A percentile compares a stretch with the other conserved stretches of the same genome.
Conservation (phyloP, 2,888 invertebrate species). For the Cylindroiulus punctatus region DNA sequence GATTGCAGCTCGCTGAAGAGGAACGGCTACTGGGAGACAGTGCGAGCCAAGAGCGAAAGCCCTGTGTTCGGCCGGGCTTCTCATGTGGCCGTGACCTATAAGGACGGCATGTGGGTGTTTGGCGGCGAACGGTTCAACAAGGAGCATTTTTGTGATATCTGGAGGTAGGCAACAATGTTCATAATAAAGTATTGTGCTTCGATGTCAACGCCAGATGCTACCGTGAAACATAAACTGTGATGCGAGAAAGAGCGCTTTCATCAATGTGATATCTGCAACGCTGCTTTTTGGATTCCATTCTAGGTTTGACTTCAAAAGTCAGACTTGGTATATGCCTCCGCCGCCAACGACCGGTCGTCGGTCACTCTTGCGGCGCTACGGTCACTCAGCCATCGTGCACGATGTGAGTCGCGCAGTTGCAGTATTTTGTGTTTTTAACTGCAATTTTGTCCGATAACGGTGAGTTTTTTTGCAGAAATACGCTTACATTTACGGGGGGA, state of each 20-base stretch:
- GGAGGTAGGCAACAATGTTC: conserved; percentile 59
- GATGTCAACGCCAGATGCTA: too few species aligned
- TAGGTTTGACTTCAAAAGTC: conserved; percentile 52
- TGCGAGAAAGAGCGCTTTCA: too few species aligned
- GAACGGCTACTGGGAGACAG: conserved; percentile 56
- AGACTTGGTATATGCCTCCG: conserved; percentile 8
- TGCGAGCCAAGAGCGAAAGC: background rate
- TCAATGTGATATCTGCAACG: too few species aligned
- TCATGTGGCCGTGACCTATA: conserved; percentile 81
- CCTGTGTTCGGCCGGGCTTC: conserved; percentile 79
- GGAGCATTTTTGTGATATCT: conserved; percentile 58
- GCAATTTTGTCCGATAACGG: conserved; percentile 30
- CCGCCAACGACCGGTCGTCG: background rate
- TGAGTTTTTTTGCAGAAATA: conserved; percentile 73
- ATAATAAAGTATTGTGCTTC: too few species aligned
- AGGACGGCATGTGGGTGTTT: conserved; percentile 81
- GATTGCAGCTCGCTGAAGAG: conserved; percentile 73
- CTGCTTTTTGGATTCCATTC: background rate
- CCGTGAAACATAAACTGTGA: too few species aligned
- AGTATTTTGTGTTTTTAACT: background rate
- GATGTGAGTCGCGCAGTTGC: conserved; percentile 60
- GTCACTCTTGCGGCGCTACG: conserved; percentile 80
- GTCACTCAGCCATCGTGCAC: conserved; percentile 82
- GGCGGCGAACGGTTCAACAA: conserved; percentile 82
- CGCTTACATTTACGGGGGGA: conserved; percentile 94